Percentiles rank a stretch among this genome's conserved stretches.
These are phyloP conservation scores for Rhagologus leucostigma DNA, from an alignment of 2,113 vertebrate species.

Conservation along the genomic window DNA sequence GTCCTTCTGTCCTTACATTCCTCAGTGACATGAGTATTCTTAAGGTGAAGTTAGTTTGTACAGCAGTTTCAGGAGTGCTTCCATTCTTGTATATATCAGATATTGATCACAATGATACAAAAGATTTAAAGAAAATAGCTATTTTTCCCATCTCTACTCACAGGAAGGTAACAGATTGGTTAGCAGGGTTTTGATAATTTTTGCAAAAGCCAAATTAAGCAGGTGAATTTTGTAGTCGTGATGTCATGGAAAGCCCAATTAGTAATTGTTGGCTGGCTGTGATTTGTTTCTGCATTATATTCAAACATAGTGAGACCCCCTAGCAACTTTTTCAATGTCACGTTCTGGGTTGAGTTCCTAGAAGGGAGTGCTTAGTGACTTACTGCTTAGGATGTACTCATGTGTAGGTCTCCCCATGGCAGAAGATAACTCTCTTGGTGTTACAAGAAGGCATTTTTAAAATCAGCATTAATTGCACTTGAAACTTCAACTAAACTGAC, in stretches of 20 bases:
- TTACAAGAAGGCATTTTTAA: not conserved
- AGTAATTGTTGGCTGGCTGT: not conserved
- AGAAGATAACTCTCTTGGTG: not conserved
- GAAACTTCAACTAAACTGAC: not conserved
- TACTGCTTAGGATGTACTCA: not conserved
- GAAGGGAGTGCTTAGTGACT: not conserved
- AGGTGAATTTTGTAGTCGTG: not conserved
- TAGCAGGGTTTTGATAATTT: not conserved
- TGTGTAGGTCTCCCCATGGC: not conserved
- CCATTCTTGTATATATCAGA: not conserved
- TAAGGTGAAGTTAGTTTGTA: not conserved
- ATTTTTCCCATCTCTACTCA: not conserved
- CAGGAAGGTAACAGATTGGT: not conserved
- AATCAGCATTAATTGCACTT: not conserved
- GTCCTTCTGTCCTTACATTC: not conserved
- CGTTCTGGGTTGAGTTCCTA: not conserved
- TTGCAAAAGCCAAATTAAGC: not conserved
- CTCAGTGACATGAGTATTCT: not conserved
- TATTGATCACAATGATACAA: not conserved
- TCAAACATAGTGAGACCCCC: not conserved
- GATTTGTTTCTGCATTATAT: not conserved
- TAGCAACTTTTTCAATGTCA: not conserved
- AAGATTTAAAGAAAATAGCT: not conserved
- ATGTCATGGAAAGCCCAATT: not conserved
- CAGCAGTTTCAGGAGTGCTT: not conserved